Percentiles rank a stretch among this genome's conserved stretches.
These are phyloP conservation scores for Tympanuchus pallidicinctus DNA, from an alignment of 2,113 vertebrate genomes.

Conservation along the genomic window DNA sequence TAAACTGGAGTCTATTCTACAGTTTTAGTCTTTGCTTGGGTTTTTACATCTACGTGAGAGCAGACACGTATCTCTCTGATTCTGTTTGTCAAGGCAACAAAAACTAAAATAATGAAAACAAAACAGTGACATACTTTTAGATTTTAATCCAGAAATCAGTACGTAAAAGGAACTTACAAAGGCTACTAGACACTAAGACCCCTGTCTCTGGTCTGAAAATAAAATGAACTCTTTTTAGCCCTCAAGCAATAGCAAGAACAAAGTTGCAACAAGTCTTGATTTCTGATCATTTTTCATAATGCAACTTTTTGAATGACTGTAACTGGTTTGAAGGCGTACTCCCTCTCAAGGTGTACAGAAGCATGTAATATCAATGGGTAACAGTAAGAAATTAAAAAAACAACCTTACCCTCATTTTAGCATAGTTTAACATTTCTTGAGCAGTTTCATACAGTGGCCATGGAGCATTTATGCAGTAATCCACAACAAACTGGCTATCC, in stretches of 20 bases:
- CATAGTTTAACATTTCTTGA: constrained; percentile 91
- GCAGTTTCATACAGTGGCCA: constrained; percentile 92
- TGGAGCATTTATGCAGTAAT: constrained; percentile 90
- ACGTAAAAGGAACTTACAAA: neutral
- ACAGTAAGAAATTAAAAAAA: neutral
- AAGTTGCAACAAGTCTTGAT: neutral
- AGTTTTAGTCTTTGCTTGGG: neutral
- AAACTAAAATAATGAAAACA: neutral
- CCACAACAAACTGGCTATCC: constrained; percentile 92
- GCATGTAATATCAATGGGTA: neutral
- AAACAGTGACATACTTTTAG: neutral
- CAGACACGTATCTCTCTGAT: neutral
- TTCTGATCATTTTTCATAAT: neutral
- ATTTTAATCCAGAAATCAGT: neutral
- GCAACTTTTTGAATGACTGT: neutral
- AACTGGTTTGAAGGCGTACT: neutral
- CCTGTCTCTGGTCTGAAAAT: neutral
- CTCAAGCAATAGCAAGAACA: neutral
- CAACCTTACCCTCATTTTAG: constrained; percentile 80
- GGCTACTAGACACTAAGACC: neutral
- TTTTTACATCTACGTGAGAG: neutral
- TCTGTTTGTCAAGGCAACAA: neutral
- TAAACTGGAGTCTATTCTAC: neutral
- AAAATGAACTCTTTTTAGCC: neutral
- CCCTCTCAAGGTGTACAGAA: neutral